phyloP scores from a whole-genome alignment of 2,113 vertebrate genomes.

The Hylia prasina region DNA sequence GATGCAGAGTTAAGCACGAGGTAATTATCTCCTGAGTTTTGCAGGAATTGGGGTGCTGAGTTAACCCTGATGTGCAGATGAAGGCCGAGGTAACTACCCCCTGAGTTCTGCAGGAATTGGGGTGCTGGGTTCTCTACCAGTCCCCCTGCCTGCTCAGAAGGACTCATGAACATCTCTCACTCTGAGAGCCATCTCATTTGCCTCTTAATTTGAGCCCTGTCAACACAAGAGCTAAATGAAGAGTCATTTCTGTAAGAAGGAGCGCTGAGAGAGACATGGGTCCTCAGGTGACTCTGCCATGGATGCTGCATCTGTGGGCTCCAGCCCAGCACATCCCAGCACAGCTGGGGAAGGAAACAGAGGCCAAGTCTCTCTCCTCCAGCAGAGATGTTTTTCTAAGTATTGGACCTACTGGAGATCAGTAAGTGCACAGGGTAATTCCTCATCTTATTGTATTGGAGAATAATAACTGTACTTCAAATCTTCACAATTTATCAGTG shows the following conservation, averaged over 20 bases:
- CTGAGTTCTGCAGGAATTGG: neutral
- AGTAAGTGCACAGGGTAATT: neutral
- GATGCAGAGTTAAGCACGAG: neutral
- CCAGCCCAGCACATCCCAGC: fast-evolving
- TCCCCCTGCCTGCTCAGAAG: neutral
- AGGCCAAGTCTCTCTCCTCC: neutral
- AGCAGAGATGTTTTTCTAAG: neutral
- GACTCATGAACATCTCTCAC: fast-evolving
- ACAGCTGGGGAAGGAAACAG: neutral
- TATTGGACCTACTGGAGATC: neutral
- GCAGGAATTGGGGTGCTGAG: neutral
- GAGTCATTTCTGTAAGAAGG: neutral
- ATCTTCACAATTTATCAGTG: neutral
- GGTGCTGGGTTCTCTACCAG: neutral
- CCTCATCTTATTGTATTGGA: neutral
- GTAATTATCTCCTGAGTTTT: neutral
- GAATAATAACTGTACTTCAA: neutral
- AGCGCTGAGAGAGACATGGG: neutral
- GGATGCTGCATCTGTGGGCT: neutral
- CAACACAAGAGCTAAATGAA: neutral
- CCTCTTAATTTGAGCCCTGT: conserved; percentile 21
- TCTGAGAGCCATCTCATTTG: neutral
- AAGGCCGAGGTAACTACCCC: neutral
- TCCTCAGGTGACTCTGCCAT: neutral
- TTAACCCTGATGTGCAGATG: neutral